Percentiles rank a stretch among this genome's conserved stretches.
Evolutionary conservation across 2,888 invertebrate genomes (phyloP).

Genomic region (Caenorhabditis japonica): DNA sequence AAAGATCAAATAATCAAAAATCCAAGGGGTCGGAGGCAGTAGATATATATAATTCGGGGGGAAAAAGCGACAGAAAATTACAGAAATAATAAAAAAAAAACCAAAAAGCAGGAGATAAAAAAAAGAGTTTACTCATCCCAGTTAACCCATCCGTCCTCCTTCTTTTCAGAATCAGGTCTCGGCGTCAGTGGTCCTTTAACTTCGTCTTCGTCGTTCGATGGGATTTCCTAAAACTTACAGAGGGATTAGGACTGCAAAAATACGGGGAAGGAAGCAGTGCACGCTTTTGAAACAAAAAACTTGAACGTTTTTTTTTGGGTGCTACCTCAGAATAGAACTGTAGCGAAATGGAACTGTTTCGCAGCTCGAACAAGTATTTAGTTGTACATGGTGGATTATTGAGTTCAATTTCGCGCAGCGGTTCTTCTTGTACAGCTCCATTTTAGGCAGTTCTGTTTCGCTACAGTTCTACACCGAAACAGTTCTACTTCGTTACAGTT

Average conservation of each 20-base stretch:
- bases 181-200: slow-evolving; percentile 52
- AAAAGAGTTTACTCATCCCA: slow-evolving; percentile 62
- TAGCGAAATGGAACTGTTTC: too few relatives aligned
- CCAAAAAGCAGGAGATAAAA: background rate
- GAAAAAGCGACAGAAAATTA: slow-evolving; percentile 5
- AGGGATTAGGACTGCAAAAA: too few relatives aligned
- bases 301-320: too few relatives aligned
- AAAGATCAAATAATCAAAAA: slow-evolving; percentile 1
- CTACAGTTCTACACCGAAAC: too few relatives aligned
- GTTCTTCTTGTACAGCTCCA: too few relatives aligned
- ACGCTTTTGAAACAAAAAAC: background rate
- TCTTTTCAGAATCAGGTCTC: slow-evolving; percentile 42
- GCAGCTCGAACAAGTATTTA: too few relatives aligned
- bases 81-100: background rate
- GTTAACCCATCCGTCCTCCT: slow-evolving; percentile 65
- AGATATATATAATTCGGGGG: slow-evolving; percentile 16
- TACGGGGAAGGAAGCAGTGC: background rate
- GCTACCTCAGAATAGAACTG: too few relatives aligned
- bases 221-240: slow-evolving; percentile 49
- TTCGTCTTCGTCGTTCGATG: slow-evolving; percentile 53
- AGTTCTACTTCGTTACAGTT: too few relatives aligned
- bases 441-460: too few relatives aligned
- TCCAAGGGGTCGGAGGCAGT: slow-evolving; percentile 16
- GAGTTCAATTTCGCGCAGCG: too few relatives aligned
- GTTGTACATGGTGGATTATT: too few relatives aligned